phyloP scores from a whole-genome alignment of 1,140 invertebrate genomes.

The Nasonia longicornis region DNA sequence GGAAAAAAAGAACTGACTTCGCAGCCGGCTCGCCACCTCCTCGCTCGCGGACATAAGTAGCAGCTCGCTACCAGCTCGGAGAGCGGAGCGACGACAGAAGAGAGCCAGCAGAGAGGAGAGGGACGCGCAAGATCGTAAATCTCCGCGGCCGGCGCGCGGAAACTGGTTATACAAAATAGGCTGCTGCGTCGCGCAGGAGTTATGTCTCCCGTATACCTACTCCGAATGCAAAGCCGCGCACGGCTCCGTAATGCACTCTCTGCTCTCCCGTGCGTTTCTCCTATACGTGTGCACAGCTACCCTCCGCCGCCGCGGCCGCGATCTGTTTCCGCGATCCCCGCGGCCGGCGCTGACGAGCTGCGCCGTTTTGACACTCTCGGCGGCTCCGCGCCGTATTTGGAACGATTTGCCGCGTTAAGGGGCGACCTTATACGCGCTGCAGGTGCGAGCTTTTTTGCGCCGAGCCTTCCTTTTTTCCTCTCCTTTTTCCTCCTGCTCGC shows the following conservation, averaged over 20 bases:
- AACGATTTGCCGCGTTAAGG: background rate
- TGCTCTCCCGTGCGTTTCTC: background rate
- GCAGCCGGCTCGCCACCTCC: background rate
- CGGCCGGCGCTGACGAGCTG: background rate
- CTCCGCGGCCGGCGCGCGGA: conserved; percentile 56
- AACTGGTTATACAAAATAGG: conserved; percentile 67
- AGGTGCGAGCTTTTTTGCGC: background rate
- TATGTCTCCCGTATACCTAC: conserved; percentile 55
- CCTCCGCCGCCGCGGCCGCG: no score
- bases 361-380: background rate
- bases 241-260: conserved; percentile 9
- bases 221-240: conserved; percentile 57
- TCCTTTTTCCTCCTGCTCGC: background rate
- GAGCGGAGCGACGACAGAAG: background rate
- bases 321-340: no score
- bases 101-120: background rate
- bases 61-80: background rate
- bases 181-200: conserved; percentile 55
- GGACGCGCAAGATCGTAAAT: conserved; percentile 59
- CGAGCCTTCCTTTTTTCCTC: background rate
- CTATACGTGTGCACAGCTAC: background rate
- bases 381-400: background rate
- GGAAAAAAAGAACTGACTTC: no score
- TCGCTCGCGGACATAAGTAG: background rate
- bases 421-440: background rate